Evolutionary conservation across 2,888 invertebrate species (phyloP).

Genomic region (Drosophila monieri): DNA sequence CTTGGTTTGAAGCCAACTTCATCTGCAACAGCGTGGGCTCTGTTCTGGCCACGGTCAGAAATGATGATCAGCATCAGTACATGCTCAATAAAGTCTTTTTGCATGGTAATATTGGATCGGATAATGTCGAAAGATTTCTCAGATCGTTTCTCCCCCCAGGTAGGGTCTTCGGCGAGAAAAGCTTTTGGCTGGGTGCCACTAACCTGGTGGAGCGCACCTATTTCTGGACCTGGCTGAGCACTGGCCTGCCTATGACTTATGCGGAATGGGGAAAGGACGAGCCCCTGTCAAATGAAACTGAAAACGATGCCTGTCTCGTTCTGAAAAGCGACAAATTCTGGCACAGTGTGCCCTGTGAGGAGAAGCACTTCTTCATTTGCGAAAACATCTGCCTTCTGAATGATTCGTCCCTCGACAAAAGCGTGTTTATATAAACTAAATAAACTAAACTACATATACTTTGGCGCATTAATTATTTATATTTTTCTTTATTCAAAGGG

Average conservation of each 20-base stretch:
- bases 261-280: constrained; percentile 47
- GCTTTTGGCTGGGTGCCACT: constrained; percentile 62
- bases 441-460: neutral
- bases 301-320: constrained; percentile 36
- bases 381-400: constrained; percentile 39
- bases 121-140: neutral
- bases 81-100: constrained; percentile 33
- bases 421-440: constrained; percentile 13
- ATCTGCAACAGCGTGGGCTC: constrained; percentile 48
- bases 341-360: constrained; percentile 52
- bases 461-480: neutral
- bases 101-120: constrained; percentile 24
- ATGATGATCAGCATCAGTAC: constrained; percentile 31
- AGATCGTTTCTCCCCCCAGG: constrained; percentile 11
- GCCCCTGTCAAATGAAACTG: constrained; percentile 25
- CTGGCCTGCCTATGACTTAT: constrained; percentile 51
- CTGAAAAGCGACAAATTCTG: constrained; percentile 44
- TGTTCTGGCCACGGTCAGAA: constrained; percentile 53
- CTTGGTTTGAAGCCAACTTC: constrained; percentile 54
- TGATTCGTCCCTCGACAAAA: constrained; percentile 12
- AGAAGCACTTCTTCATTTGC: constrained; percentile 54
- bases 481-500: too few species aligned
- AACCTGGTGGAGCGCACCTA: constrained; percentile 32
- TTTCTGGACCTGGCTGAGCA: constrained; percentile 53
- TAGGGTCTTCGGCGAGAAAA: constrained; percentile 20